Conservation (phyloP, 2,888 invertebrate species). For the Disparrhopalites patrizii region DNA sequence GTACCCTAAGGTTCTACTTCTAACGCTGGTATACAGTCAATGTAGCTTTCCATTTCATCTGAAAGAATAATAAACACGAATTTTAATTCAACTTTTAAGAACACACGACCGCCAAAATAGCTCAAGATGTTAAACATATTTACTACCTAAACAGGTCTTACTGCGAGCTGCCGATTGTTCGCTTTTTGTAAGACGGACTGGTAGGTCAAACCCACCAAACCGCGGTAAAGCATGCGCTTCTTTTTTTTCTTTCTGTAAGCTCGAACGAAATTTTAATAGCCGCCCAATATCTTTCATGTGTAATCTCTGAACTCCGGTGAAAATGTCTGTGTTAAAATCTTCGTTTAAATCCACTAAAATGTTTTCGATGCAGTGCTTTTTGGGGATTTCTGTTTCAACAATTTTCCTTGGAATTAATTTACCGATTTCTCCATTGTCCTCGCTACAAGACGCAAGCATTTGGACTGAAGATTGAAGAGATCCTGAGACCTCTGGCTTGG, state of each 20-base stretch:
- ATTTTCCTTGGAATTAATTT: too few species aligned
- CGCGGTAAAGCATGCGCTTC: neutral
- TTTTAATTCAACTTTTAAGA: too few species aligned
- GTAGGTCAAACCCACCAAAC: too few species aligned
- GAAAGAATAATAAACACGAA: neutral
- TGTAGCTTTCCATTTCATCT: conserved; percentile 13
- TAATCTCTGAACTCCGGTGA: neutral
- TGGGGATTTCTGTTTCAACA: neutral
- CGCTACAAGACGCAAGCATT: neutral
- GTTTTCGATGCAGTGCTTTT: neutral
- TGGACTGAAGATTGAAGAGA: neutral
- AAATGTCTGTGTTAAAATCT: conserved; percentile 1
- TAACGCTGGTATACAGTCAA: conserved; percentile 1
- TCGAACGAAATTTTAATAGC: neutral
- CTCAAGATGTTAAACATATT: neutral
- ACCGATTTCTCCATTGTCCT: too few species aligned
- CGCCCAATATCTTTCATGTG: neutral
- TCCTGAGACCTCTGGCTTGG: neutral
- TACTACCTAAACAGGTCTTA: neutral
- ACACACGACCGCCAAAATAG: too few species aligned
- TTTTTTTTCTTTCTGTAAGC: neutral
- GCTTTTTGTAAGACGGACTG: too few species aligned
- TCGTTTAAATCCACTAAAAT: neutral
- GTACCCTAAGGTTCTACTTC: conserved; percentile 5
- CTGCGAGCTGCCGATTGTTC: too few species aligned